Conservation (phyloP, 2,797 vertebrate species). For the Peromyscus eremicus region DNA sequence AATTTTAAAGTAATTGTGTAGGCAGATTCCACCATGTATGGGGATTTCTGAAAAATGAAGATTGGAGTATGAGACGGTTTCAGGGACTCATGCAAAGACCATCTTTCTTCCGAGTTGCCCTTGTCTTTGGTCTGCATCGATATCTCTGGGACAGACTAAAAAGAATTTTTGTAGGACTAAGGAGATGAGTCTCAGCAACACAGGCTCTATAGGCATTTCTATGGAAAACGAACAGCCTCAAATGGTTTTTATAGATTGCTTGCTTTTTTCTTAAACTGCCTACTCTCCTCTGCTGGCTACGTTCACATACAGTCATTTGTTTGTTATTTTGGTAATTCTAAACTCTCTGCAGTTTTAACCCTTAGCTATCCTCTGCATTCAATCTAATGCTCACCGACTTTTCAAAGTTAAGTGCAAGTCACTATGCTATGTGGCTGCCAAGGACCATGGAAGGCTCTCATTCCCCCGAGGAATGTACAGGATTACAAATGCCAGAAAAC, state of each 20-base stretch:
- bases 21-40: constrained; percentile 53
- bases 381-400: not conserved
- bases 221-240: not conserved
- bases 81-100: not conserved
- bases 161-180: not conserved
- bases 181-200: not conserved
- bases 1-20: constrained; percentile 73
- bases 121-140: not conserved
- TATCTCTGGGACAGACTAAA: constrained; percentile 14
- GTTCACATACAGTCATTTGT: not conserved
- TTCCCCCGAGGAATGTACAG: not conserved
- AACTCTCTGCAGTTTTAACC: not conserved
- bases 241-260: not conserved
- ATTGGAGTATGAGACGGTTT: constrained; percentile 60
- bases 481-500: not conserved
- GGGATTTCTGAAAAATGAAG: constrained; percentile 66
- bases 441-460: not conserved
- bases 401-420: not conserved
- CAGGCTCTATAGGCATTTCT: not conserved
- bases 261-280: not conserved
- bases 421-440: fast-evolving
- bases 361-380: not conserved
- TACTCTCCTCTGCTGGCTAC: not conserved
- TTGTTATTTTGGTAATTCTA: not conserved
- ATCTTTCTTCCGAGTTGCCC: not conserved